Evolutionary conservation across 2,797 vertebrate genomes (phyloP).

Genomic region (Muraenolepis orangiensis): DNA sequence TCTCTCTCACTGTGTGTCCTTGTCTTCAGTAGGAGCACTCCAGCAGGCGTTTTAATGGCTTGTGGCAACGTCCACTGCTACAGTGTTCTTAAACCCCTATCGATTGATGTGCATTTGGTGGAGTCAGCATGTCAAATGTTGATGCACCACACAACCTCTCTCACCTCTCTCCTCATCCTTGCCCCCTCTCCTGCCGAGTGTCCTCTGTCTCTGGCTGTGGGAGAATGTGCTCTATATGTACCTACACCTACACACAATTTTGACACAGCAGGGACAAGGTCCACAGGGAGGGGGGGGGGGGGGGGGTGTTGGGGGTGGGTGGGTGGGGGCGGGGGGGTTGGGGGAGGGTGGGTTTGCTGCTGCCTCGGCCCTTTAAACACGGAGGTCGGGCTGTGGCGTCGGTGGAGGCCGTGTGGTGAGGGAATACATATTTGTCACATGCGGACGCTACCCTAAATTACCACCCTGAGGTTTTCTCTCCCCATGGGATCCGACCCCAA

Average conservation of each 20-base stretch:
- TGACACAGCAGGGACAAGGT: not conserved
- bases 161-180: too few species aligned
- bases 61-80: too few species aligned
- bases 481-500: not conserved
- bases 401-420: slow-evolving; percentile 45
- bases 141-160: not conserved
- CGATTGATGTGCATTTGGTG: not conserved
- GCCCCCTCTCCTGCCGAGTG: not conserved
- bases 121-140: not conserved
- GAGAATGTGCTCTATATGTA: too few species aligned
- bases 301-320: not conserved
- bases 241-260: not conserved
- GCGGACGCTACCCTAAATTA: slow-evolving; percentile 63
- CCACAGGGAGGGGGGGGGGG: too few species aligned
- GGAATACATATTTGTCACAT: slow-evolving; percentile 41
- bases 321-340: not conserved
- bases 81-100: too few species aligned
- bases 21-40: too few species aligned
- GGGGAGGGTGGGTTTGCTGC: too few species aligned
- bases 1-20: too few species aligned
- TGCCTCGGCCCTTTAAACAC: slow-evolving; percentile 51
- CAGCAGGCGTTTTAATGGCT: too few species aligned
- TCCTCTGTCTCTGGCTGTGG: not conserved
- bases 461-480: slow-evolving; percentile 7
- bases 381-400: slow-evolving; percentile 45